Evolutionary conservation across 2,888 invertebrate species (phyloP).

Genomic region (Nemoura dubitans): DNA sequence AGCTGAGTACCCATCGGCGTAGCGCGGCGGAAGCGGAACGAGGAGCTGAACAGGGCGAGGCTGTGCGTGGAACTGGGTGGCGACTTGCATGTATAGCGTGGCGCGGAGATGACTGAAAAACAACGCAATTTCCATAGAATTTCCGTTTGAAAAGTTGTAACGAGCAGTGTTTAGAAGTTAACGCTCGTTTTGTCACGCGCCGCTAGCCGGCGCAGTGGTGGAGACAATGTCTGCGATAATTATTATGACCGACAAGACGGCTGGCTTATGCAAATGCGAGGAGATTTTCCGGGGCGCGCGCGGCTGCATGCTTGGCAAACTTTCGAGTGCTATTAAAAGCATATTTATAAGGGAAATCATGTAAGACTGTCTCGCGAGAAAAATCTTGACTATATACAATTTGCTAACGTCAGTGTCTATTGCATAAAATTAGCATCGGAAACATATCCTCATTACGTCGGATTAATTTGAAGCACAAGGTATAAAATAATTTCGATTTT

Average conservation of each 20-base stretch:
- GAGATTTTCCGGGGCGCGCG: background rate
- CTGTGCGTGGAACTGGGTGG: background rate
- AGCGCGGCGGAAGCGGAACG: background rate
- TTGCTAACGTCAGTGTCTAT: too few species aligned
- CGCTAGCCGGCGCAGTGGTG: background rate
- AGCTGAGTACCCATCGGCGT: background rate
- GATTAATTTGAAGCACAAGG: background rate
- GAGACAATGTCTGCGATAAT: conserved; percentile 30
- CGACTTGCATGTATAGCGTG: too few species aligned
- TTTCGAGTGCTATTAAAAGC: background rate
- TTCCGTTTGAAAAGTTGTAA: conserved; percentile 41
- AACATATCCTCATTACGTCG: background rate
- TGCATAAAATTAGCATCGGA: too few species aligned
- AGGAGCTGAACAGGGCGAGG: background rate
- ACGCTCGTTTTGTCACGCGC: conserved; percentile 17
- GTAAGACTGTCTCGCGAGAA: background rate
- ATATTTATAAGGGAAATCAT: background rate
- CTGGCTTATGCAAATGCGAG: conserved; percentile 23
- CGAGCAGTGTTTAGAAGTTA: conserved; percentile 25
- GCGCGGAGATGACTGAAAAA: conserved; percentile 30
- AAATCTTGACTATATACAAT: background rate
- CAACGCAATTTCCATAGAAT: conserved; percentile 33
- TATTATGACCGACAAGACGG: conserved; percentile 29
- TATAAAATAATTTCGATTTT: background rate
- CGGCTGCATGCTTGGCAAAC: background rate